Conservation (phyloP, 2,113 vertebrate species). For the Hippocampus abdominalis region DNA sequence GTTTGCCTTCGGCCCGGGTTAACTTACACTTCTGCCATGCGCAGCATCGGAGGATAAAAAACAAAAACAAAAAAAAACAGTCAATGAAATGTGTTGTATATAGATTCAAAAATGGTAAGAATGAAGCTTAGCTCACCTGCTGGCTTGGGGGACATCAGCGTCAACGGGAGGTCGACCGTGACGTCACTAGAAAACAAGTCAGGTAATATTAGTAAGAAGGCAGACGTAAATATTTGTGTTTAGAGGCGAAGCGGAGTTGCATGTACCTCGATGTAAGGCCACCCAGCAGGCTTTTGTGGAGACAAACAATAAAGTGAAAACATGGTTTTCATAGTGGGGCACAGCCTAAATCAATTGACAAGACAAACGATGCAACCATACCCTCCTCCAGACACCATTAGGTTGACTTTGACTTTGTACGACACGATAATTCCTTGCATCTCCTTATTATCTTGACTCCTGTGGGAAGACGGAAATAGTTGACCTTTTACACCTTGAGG, state of each 20-base stretch:
- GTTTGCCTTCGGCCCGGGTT: background rate
- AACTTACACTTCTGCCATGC: slow-evolving; percentile 72
- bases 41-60: slow-evolving; percentile 9
- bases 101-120: background rate
- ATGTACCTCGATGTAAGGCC: slow-evolving; percentile 83
- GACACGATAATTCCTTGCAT: slow-evolving; percentile 82
- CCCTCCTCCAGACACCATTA: slow-evolving; percentile 79
- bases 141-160: slow-evolving; percentile 87
- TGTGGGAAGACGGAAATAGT: slow-evolving; percentile 57
- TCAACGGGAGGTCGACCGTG: slow-evolving; percentile 78
- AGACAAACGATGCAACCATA: slow-evolving; percentile 20
- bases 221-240: background rate
- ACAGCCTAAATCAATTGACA: background rate
- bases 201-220: background rate
- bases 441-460: slow-evolving; percentile 81
- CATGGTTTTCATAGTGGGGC: slow-evolving; percentile 5
- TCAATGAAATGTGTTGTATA: background rate
- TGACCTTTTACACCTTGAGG: slow-evolving; percentile 28
- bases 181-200: slow-evolving; percentile 73
- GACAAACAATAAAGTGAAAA: slow-evolving; percentile 16
- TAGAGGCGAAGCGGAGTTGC: slow-evolving; percentile 54
- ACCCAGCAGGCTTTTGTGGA: slow-evolving; percentile 74
- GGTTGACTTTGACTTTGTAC: slow-evolving; percentile 86
- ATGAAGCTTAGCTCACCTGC: slow-evolving; percentile 44
- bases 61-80: background rate